phyloP scores from a whole-genome alignment of 2,113 vertebrate genomes.

The Crypturellus undulatus region DNA sequence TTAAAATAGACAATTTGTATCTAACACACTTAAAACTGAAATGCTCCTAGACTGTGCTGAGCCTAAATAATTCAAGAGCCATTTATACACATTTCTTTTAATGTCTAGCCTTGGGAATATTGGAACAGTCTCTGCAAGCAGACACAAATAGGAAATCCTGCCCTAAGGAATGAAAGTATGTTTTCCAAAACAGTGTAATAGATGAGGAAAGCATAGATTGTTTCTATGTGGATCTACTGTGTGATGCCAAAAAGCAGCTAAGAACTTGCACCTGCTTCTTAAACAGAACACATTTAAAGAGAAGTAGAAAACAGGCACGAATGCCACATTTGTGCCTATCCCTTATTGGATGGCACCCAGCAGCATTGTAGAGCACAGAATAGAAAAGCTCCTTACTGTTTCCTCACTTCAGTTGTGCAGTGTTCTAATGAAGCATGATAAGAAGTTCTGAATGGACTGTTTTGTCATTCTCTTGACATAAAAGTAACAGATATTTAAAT shows the following conservation, averaged over 20 bases:
- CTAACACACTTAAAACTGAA: not conserved
- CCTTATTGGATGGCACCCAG: not conserved
- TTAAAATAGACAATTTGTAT: not conserved
- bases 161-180: not conserved
- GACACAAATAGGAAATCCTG: not conserved
- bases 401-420: not conserved
- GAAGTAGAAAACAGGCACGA: not conserved
- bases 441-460: not conserved
- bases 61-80: not conserved
- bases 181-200: not conserved
- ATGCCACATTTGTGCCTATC: not conserved
- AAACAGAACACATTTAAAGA: not conserved
- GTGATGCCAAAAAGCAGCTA: not conserved
- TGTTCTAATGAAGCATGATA: not conserved
- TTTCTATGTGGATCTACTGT: not conserved
- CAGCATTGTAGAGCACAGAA: not conserved
- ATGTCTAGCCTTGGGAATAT: not conserved
- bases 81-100: not conserved
- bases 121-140: not conserved
- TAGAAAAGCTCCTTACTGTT: not conserved
- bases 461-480: not conserved
- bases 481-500: not conserved
- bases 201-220: not conserved
- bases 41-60: not conserved
- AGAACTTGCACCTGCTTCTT: not conserved